phyloP scores from a whole-genome alignment of 2,113 vertebrate genomes.

The Diglossa brunneiventris region DNA sequence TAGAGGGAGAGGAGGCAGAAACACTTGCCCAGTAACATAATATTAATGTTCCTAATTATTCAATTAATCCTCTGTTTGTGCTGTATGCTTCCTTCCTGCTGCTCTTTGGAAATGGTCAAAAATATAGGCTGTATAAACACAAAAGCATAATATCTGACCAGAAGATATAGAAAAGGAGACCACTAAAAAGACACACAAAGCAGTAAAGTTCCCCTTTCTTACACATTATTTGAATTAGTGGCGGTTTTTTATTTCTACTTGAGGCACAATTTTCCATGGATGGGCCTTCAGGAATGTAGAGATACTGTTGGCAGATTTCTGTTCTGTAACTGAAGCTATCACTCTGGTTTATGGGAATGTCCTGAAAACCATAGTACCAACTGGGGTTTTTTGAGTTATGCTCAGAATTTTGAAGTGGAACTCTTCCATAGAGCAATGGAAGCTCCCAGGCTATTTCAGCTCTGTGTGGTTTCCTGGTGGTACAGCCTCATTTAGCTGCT shows the following conservation, averaged over 20 bases:
- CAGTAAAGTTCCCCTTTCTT: neutral
- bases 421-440: accelerated
- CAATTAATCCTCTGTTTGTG: neutral
- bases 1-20: neutral
- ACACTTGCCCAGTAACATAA: neutral
- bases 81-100: neutral
- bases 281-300: neutral
- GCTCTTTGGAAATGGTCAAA: neutral
- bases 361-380: neutral
- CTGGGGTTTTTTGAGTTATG: neutral
- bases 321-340: neutral
- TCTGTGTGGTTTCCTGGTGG: neutral
- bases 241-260: neutral
- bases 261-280: neutral
- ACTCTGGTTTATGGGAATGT: neutral
- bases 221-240: neutral
- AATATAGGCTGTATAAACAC: neutral
- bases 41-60: neutral
- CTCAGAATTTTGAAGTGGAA: neutral
- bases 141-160: neutral
- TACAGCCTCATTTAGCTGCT: accelerated
- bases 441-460: neutral
- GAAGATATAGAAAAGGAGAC: neutral
- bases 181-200: neutral
- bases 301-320: neutral